Conservation (phyloP, 2,113 vertebrate species). For the Empidonax alnorum region DNA sequence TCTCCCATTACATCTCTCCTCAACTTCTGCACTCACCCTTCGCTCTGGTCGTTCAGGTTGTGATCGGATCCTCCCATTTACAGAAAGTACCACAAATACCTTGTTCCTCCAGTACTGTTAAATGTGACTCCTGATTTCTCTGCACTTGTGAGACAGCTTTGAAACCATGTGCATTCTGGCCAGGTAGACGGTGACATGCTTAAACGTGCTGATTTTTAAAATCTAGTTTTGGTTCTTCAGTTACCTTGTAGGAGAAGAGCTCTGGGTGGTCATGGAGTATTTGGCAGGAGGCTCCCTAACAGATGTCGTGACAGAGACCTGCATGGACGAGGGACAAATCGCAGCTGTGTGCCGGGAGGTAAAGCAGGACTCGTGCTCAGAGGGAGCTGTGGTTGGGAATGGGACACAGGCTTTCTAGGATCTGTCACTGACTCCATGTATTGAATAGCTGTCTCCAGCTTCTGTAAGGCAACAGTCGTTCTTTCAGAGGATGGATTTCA, state of each 20-base stretch:
- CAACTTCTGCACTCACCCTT: not conserved
- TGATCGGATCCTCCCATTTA: accelerated
- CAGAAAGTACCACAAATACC: accelerated
- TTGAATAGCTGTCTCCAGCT: not conserved
- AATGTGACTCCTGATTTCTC: not conserved
- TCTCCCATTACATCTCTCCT: not conserved
- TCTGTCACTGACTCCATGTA: not conserved
- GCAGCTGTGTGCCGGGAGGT: constrained; percentile 97
- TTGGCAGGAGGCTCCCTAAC: constrained; percentile 95
- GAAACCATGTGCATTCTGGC: not conserved
- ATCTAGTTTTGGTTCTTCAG: constrained; percentile 61
- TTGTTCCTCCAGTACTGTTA: not conserved
- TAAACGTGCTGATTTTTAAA: not conserved
- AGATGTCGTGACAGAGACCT: constrained; percentile 95
- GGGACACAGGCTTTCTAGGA: accelerated
- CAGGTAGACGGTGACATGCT: not conserved
- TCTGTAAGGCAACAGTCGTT: accelerated
- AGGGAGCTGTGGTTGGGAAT: not conserved
- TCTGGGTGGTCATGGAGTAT: constrained; percentile 99
- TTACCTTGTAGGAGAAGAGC: constrained; percentile 97
- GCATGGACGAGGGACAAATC: constrained; percentile 97
- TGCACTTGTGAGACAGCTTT: not conserved
- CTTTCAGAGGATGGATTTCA: not conserved
- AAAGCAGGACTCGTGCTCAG: accelerated
- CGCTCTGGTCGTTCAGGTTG: not conserved